A percentile compares a stretch with the other conserved stretches of the same genome.
Conservation (phyloP, 2,797 vertebrate genomes). For the Miopithecus talapoin region DNA sequence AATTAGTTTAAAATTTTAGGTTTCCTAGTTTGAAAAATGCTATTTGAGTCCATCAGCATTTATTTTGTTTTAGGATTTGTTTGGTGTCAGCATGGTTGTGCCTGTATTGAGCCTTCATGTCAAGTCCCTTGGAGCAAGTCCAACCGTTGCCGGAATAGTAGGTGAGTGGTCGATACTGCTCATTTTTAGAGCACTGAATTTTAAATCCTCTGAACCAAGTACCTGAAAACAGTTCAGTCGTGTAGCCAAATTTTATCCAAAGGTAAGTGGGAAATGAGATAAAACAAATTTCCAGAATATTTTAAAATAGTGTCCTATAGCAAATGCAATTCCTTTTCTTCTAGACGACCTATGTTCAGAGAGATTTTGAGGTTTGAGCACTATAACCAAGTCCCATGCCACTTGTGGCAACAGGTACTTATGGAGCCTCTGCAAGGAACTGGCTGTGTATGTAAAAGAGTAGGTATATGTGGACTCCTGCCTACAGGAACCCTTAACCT, state of each 20-base stretch:
- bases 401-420: background rate
- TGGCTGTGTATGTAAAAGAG: background rate
- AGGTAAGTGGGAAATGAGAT: background rate
- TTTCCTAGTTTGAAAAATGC: background rate
- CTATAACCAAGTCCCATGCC: background rate
- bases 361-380: background rate
- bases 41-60: background rate
- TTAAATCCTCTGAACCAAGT: background rate
- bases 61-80: slow-evolving; percentile 90
- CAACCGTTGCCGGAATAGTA: slow-evolving; percentile 93
- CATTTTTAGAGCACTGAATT: background rate
- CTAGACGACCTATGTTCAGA: background rate
- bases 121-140: slow-evolving; percentile 94
- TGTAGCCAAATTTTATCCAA: background rate
- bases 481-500: background rate
- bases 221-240: background rate
- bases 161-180: slow-evolving; percentile 84
- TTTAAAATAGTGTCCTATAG: background rate
- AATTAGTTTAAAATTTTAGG: background rate
- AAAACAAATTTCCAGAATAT: background rate
- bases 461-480: background rate
- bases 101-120: slow-evolving; percentile 95
- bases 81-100: slow-evolving; percentile 97
- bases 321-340: background rate
- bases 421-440: background rate